Evolutionary conservation across 1,140 invertebrate species (phyloP).

Genomic region (Drosophila novamexicana): DNA sequence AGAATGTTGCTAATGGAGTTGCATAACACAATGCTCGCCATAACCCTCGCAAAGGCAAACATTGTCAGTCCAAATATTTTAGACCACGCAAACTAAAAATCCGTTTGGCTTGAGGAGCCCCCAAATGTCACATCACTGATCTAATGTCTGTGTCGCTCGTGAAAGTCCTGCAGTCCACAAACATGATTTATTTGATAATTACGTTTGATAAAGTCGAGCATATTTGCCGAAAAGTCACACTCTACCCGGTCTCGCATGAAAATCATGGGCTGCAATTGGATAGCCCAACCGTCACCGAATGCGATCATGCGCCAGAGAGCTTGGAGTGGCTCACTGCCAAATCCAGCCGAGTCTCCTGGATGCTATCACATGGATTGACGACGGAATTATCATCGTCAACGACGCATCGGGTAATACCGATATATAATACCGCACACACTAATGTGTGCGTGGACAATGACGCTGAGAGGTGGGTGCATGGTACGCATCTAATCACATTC

Average conservation of each 20-base stretch:
- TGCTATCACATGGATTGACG: conserved; percentile 27
- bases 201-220: conserved; percentile 12
- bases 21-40: too few relatives aligned
- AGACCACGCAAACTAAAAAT: too few relatives aligned
- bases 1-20: not conserved
- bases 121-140: too few relatives aligned
- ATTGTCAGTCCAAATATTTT: too few relatives aligned
- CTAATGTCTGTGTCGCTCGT: not conserved
- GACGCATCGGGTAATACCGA: too few relatives aligned
- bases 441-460: too few relatives aligned
- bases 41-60: too few relatives aligned
- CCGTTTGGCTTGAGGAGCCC: too few relatives aligned
- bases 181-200: conserved; percentile 21
- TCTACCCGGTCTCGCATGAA: conserved; percentile 2
- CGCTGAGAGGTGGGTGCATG: too few relatives aligned
- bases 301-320: not conserved
- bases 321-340: conserved; percentile 16
- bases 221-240: conserved; percentile 12
- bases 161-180: not conserved
- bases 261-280: conserved; percentile 1
- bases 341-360: conserved; percentile 20
- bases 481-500: too few relatives aligned
- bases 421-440: too few relatives aligned
- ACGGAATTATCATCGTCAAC: conserved; percentile 38
- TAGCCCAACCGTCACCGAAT: too few relatives aligned